phyloP scores from a whole-genome alignment of 2,113 vertebrate genomes.

The Scopus umbretta region DNA sequence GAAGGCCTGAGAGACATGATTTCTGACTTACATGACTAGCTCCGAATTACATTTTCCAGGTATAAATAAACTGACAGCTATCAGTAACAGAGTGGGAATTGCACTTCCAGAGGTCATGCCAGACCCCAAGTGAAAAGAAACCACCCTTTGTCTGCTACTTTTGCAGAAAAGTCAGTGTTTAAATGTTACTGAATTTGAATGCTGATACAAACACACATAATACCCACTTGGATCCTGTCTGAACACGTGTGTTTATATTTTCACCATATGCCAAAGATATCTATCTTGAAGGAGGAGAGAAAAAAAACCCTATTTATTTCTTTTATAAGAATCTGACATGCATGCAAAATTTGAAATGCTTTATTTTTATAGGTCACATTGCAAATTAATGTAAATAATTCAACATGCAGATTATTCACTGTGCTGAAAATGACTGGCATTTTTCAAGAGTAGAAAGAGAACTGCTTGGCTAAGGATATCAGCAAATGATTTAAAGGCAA shows the following conservation, averaged over 20 bases:
- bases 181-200: background rate
- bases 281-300: background rate
- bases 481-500: background rate
- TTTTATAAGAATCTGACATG: background rate
- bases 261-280: background rate
- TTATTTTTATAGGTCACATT: background rate
- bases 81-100: background rate
- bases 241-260: background rate
- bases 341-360: background rate
- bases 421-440: background rate
- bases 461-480: background rate
- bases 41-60: background rate
- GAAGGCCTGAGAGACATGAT: background rate
- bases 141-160: background rate
- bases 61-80: background rate
- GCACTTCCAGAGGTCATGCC: background rate
- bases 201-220: background rate
- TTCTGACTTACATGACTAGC: background rate
- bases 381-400: constrained; percentile 51
- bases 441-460: constrained; percentile 7
- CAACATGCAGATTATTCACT: background rate
- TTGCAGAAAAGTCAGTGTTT: background rate
- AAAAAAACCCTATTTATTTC: background rate
- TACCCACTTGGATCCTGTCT: background rate
- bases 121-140: background rate